phyloP scores from a whole-genome alignment of 2,797 vertebrate species.

The Pseudocheirus occidentalis region DNA sequence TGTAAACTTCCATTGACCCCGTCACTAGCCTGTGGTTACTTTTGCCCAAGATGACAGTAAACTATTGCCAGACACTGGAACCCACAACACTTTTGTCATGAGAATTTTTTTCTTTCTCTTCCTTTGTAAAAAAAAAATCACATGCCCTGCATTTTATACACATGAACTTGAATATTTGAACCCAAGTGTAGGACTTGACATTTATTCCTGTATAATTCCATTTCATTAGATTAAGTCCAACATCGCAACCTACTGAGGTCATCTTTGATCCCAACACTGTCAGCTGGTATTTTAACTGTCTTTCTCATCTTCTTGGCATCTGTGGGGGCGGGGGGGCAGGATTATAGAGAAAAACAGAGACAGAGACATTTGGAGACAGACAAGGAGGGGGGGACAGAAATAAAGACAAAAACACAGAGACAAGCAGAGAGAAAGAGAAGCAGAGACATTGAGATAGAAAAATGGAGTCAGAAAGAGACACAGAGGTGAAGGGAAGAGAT shows the following conservation, averaged over 20 bases:
- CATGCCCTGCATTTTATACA: neutral
- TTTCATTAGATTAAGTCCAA: neutral
- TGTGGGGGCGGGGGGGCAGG: neutral
- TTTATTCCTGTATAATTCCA: neutral
- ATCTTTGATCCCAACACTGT: neutral
- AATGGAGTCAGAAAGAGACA: neutral
- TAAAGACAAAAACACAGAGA: neutral
- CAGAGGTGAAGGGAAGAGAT: neutral
- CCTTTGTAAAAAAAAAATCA: neutral
- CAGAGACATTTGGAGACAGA: neutral
- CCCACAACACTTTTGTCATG: neutral
- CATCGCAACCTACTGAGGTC: neutral
- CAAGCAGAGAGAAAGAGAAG: neutral
- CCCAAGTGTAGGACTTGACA: neutral
- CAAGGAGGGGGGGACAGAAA: neutral
- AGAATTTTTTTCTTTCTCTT: neutral
- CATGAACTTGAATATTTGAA: neutral
- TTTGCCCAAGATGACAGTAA: neutral
- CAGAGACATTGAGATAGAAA: neutral
- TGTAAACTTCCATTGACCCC: neutral
- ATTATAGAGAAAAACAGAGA: neutral
- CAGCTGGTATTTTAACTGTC: neutral
- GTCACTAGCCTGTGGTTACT: neutral
- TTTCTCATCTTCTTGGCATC: neutral
- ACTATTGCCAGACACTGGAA: neutral